Percentiles rank a stretch among this genome's conserved stretches.
phyloP scores from a whole-genome alignment of 2,888 invertebrate species.

The Dicyrtoma fusca region DNA sequence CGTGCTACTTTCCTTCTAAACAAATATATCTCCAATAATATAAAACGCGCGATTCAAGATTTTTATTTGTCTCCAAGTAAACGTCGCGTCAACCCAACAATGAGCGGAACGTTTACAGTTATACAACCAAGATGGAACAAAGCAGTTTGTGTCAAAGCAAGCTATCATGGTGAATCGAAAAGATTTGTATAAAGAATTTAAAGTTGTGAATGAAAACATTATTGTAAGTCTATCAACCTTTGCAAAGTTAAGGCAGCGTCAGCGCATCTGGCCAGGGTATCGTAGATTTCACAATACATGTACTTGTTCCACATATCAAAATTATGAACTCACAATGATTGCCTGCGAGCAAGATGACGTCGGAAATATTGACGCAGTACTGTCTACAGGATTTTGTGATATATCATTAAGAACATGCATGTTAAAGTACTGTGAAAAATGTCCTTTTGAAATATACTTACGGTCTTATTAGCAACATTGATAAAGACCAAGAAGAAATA shows the following conservation, averaged over 20 bases:
- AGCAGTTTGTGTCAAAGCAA: too few relatives aligned
- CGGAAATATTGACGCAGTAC: background rate
- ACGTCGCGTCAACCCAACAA: too few relatives aligned
- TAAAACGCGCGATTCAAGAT: too few relatives aligned
- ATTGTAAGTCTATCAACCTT: conserved; percentile 32
- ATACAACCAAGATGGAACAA: too few relatives aligned
- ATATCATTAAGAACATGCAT: background rate
- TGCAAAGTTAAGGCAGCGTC: conserved; percentile 8
- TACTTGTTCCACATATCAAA: conserved; percentile 7
- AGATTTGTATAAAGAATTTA: too few relatives aligned
- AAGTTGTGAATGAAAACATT: too few relatives aligned
- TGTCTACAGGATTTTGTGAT: background rate
- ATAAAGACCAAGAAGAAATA: background rate
- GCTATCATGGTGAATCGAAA: too few relatives aligned
- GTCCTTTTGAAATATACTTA: conserved; percentile 9
- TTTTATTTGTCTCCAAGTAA: too few relatives aligned
- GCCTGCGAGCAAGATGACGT: background rate
- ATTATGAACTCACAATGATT: conserved; percentile 13
- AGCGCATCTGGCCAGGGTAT: conserved; percentile 5
- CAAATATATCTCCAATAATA: too few relatives aligned
- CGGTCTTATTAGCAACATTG: background rate
- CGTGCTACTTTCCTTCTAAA: too few relatives aligned
- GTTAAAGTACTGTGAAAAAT: background rate
- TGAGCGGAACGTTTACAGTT: too few relatives aligned
- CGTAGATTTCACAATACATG: background rate